Evolutionary conservation across 2,888 invertebrate species (phyloP), one percentile per base, ranked within the genome.

Genomic region (Drosophila prostipennis): DNA sequence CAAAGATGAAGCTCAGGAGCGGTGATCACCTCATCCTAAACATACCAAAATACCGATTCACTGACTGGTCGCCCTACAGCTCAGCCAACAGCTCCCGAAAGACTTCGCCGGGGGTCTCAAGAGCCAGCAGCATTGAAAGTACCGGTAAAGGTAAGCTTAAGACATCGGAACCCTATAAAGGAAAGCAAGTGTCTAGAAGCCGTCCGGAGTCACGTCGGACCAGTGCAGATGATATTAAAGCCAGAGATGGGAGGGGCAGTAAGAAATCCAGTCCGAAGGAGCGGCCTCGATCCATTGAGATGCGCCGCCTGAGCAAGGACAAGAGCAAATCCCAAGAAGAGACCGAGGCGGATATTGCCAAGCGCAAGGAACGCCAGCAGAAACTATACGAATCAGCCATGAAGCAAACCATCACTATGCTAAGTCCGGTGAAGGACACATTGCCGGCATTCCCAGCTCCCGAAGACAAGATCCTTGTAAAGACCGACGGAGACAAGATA

Each of bases 331-430:
- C 95, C 1, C 95, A 95, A 90, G 95, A 95, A 88, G 95, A 95
- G 75, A 95, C 94, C 71, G 95, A 95, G 79, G 94, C 95, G 0
- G 95, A 95, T 89, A 89, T 91, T 34, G 95, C 94, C 1, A 95
- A 95, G 89, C 94, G 96, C 49, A 95, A 95, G 90, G 95, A 95
- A 83, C 94, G 95, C 74, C 96, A 96, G 82, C 96, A 96, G 89
- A 94, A 95, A 93, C 91, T 96, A 2, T 96, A 96, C 79, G 95
- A 96, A 92, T 95, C 95, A 4, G 95, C 95, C 3, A 94, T 96
- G 87, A 95, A 95, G 89, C 95, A 95, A 91, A 95, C 95, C 0
- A 95, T 95, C 81, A 95, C 95, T 0, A 92, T 95, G 75, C 93
- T 95, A 36, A 95, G 95, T 90, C 96, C 96, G 0, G 95, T 95